Conservation (phyloP, 2,888 invertebrate species). For the Tenthredo livida region DNA sequence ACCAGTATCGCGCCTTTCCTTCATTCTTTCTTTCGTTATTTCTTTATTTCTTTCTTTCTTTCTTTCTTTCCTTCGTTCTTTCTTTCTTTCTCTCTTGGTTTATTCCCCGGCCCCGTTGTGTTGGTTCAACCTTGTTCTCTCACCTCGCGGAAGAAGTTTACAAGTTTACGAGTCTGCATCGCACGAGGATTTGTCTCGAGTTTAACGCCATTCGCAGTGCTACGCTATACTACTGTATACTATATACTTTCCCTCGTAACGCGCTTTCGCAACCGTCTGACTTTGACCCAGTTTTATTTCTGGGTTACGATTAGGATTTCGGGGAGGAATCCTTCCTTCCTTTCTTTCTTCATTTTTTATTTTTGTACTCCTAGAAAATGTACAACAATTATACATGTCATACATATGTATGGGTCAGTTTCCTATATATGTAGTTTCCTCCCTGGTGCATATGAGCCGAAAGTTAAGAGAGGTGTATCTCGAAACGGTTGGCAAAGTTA, state of each 20-base stretch:
- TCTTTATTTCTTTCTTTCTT: background rate
- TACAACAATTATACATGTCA: too few relatives aligned
- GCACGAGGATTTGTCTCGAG: conserved; percentile 8
- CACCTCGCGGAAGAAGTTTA: conserved; percentile 22
- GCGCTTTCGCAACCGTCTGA: background rate
- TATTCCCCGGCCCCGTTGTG: conserved; percentile 59
- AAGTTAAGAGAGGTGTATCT: background rate
- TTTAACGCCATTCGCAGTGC: background rate
- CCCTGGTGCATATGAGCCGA: too few relatives aligned
- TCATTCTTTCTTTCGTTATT: conserved; percentile 35
- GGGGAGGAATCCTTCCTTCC: too few relatives aligned
- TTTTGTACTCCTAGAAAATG: too few relatives aligned
- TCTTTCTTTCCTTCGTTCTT: conserved; percentile 47
- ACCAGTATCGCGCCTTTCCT: conserved; percentile 48
- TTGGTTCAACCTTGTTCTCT: conserved; percentile 31
- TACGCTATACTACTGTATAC: background rate
- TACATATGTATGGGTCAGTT: too few relatives aligned
- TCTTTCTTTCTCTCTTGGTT: conserved; percentile 33
- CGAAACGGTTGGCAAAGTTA: background rate
- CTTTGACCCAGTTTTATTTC: conserved; percentile 22
- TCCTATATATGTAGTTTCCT: too few relatives aligned
- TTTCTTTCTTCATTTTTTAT: too few relatives aligned
- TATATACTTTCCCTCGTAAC: background rate
- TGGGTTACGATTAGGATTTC: background rate
- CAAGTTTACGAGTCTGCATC: conserved; percentile 13